Evolutionary conservation across 23 tunicate species (phyloP).

Genomic region (Oikopleura albicans): DNA sequence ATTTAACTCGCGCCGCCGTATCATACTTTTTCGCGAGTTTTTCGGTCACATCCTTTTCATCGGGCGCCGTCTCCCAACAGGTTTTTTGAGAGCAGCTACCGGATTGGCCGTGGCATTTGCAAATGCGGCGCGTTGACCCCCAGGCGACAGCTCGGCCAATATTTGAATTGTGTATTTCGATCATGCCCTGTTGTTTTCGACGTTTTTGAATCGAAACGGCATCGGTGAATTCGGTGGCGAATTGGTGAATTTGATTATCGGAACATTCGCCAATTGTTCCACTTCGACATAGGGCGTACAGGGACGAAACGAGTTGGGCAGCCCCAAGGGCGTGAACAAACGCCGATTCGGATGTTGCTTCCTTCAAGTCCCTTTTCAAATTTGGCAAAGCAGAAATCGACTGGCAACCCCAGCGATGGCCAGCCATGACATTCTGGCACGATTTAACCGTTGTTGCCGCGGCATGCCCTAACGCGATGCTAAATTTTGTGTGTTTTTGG

Average conservation of each 20-base stretch:
- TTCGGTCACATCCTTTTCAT: neutral
- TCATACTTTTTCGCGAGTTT: neutral
- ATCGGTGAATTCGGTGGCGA: neutral
- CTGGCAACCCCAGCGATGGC: neutral
- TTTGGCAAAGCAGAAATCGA: neutral
- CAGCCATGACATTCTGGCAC: neutral
- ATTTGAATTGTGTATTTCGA: neutral
- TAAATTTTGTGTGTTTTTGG: neutral
- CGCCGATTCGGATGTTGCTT: neutral
- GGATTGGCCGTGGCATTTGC: conserved; percentile 13
- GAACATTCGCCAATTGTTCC: neutral
- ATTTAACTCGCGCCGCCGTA: neutral
- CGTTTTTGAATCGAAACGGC: neutral
- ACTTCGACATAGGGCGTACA: neutral
- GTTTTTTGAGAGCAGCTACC: conserved; percentile 17
- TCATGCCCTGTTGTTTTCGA: neutral
- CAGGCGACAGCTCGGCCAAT: neutral
- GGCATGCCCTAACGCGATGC: neutral
- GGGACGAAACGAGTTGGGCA: neutral
- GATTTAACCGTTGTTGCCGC: neutral
- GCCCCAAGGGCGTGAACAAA: conserved; percentile 3
- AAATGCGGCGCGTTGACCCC: neutral
- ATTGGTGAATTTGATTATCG: neutral
- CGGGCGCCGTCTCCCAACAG: neutral
- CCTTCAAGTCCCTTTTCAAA: neutral